Evolutionary conservation across 2,797 vertebrate species (phyloP).

Genomic region (Danio tinwini): DNA sequence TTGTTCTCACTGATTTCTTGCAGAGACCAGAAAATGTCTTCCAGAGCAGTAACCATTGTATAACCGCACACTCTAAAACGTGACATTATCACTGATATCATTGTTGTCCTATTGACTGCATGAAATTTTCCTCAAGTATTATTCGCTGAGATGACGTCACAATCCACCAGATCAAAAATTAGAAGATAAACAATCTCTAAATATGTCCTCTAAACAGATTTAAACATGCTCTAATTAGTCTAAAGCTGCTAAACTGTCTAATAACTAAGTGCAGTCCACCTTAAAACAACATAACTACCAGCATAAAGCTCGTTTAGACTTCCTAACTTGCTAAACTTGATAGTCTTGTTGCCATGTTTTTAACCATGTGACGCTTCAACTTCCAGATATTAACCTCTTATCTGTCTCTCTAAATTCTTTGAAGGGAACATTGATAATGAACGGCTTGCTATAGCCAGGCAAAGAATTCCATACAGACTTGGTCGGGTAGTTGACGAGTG

Average conservation of each 20-base stretch:
- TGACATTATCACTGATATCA: conserved; percentile 49
- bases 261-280: conserved; percentile 75
- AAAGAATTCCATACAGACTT: conserved; percentile 99
- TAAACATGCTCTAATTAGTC: conserved; percentile 82
- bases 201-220: conserved; percentile 80
- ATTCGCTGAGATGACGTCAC: conserved; percentile 60
- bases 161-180: conserved; percentile 57
- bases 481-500: conserved; percentile 99
- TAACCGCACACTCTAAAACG: conserved; percentile 53
- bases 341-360: conserved; percentile 73
- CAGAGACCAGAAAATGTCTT: conserved; percentile 66
- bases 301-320: conserved; percentile 77
- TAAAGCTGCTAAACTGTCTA: conserved; percentile 71
- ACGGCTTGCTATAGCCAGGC: conserved; percentile 99
- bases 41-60: conserved; percentile 55
- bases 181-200: conserved; percentile 78
- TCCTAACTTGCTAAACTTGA: conserved; percentile 82
- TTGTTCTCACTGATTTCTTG: conserved; percentile 38
- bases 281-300: conserved; percentile 77
- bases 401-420: conserved; percentile 98
- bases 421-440: conserved; percentile 99
- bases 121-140: conserved; percentile 63
- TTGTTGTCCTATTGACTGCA: conserved; percentile 58
- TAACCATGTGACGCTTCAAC: conserved; percentile 86
- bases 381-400: conserved; percentile 91